phyloP scores from a whole-genome alignment of 2,888 invertebrate genomes.

The Ennomos fuscantarius region DNA sequence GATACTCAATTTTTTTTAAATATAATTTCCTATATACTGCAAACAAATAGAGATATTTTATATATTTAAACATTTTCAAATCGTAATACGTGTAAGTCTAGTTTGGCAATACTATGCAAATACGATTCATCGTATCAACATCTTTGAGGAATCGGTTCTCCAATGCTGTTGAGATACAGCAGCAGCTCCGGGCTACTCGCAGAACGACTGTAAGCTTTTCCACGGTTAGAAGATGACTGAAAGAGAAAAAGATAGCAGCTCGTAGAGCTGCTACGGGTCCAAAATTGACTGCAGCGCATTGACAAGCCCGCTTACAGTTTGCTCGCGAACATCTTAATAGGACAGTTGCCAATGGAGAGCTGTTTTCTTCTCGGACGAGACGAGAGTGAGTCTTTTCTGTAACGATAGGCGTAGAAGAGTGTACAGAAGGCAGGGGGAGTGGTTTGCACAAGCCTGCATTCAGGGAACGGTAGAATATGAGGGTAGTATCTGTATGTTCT shows the following conservation, averaged over 20 bases:
- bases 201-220: conserved; percentile 18
- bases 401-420: conserved; percentile 30
- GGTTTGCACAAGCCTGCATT: conserved; percentile 27
- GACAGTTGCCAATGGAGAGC: conserved; percentile 18
- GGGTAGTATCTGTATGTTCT: conserved; percentile 29
- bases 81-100: too few species aligned
- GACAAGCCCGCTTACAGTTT: conserved; percentile 32
- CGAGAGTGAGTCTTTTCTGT: conserved; percentile 29
- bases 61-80: too few species aligned
- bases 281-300: conserved; percentile 30
- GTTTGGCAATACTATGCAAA: too few species aligned
- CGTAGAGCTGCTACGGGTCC: conserved; percentile 19
- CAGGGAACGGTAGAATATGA: conserved; percentile 24
- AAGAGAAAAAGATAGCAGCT: neutral
- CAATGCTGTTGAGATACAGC: conserved; percentile 25
- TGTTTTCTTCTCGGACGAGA: conserved; percentile 28
- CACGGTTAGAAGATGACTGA: conserved; percentile 19
- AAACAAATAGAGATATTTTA: too few species aligned
- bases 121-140: conserved; percentile 9
- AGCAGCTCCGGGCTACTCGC: conserved; percentile 18
- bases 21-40: too few species aligned
- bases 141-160: conserved; percentile 12
- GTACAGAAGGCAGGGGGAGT: conserved; percentile 31
- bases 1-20: too few species aligned
- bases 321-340: conserved; percentile 32